A percentile compares a stretch with the other conserved stretches of the same genome.
These are phyloP conservation scores for Acleris laterana DNA, from an alignment of 2,888 invertebrate species.

Conservation along the genomic window DNA sequence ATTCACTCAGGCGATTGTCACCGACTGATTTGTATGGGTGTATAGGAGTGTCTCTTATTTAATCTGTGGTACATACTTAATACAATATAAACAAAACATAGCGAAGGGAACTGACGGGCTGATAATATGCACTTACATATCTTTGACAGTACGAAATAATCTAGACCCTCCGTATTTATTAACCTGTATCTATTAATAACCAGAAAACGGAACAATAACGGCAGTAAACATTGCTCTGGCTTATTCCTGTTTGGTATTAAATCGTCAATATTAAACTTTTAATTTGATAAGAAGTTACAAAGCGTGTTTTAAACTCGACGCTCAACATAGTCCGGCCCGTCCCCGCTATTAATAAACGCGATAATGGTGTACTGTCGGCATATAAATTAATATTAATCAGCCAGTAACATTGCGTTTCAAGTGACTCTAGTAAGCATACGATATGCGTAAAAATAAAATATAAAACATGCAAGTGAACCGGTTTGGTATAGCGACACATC, in stretches of 20 bases:
- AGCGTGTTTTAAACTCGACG: constrained; percentile 17
- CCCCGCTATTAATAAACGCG: constrained; percentile 31
- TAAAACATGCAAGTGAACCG: no score
- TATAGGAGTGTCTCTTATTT: no score
- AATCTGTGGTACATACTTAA: no score
- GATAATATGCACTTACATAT: no score
- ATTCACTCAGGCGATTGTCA: no score
- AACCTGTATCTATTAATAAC: not conserved
- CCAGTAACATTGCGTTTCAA: not conserved
- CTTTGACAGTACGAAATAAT: no score
- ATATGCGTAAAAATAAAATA: not conserved
- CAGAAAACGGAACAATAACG: not conserved
- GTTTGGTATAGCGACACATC: no score
- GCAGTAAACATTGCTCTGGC: not conserved
- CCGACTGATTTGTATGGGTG: no score
- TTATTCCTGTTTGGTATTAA: constrained; percentile 16
- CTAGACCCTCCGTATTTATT: no score
- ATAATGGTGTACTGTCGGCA: constrained; percentile 23
- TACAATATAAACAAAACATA: no score
- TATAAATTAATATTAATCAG: not conserved
- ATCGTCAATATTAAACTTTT: constrained; percentile 21
- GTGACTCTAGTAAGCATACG: not conserved
- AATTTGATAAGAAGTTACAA: constrained; percentile 25
- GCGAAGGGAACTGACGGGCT: no score
- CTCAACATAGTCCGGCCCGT: constrained; percentile 8